phyloP scores from a whole-genome alignment of 2,888 invertebrate genomes.

The Athrips mouffetella region DNA sequence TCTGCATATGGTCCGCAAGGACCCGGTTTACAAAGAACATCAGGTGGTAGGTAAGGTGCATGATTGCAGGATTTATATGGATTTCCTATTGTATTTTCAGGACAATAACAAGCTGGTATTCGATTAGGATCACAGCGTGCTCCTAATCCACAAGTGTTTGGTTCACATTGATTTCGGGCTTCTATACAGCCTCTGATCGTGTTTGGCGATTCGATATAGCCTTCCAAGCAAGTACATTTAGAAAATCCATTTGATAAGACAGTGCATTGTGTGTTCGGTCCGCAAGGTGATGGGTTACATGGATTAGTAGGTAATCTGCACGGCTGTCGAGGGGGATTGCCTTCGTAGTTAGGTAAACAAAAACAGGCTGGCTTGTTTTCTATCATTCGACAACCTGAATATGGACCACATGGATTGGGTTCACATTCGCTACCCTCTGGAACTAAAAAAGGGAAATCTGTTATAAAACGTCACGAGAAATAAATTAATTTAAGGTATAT shows the following conservation, averaged over 20 bases:
- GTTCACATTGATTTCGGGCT: conserved; percentile 88
- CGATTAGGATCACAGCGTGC: conserved; percentile 89
- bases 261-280: conserved; percentile 91
- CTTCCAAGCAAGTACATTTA: conserved; percentile 91
- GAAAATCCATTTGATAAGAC: conserved; percentile 87
- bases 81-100: conserved; percentile 89
- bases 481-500: not conserved
- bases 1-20: conserved; percentile 90
- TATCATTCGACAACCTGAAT: conserved; percentile 89
- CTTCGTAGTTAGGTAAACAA: conserved; percentile 92
- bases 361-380: conserved; percentile 88
- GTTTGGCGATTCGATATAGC: conserved; percentile 91
- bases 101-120: conserved; percentile 90
- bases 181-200: conserved; percentile 91
- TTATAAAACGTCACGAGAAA: conserved; percentile 7
- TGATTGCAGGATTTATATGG: conserved; percentile 86
- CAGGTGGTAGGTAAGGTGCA: conserved; percentile 73
- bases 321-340: conserved; percentile 85
- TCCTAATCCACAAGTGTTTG: conserved; percentile 87
- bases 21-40: conserved; percentile 86
- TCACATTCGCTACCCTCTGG: conserved; percentile 91
- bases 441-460: conserved; percentile 76
- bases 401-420: conserved; percentile 90
- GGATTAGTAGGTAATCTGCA: conserved; percentile 87
- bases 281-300: conserved; percentile 91